Percentiles rank a stretch among this genome's conserved stretches.
These are phyloP conservation scores for Ganaspis sp. DNA, from an alignment of 1,140 invertebrate genomes.

Conservation along the genomic window DNA sequence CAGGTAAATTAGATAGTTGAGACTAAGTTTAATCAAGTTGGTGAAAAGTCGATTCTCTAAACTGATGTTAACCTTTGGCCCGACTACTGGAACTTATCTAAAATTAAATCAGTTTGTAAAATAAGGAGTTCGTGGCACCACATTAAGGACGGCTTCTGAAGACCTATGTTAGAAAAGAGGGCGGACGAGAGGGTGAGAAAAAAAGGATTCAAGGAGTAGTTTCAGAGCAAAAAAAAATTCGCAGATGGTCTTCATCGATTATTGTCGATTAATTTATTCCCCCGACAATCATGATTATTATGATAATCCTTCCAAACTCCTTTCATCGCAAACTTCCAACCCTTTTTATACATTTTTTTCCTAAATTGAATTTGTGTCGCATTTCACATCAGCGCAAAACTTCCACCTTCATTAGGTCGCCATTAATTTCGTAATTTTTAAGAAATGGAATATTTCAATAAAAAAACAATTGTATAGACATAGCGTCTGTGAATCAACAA, in stretches of 20 bases:
- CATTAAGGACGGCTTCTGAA: not conserved
- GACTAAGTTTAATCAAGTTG: slow-evolving; percentile 15
- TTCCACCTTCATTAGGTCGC: not conserved
- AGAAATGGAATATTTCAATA: too few species aligned
- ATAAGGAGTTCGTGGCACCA: slow-evolving; percentile 19
- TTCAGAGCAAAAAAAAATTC: not conserved
- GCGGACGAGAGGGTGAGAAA: not conserved
- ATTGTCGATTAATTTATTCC: not conserved
- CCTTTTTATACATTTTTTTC: not conserved
- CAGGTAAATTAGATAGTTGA: slow-evolving; percentile 2
- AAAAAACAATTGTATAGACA: too few species aligned
- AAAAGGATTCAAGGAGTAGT: not conserved
- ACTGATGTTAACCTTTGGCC: slow-evolving; percentile 11
- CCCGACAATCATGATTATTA: slow-evolving; percentile 12
- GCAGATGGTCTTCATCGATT: not conserved
- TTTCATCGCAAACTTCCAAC: not conserved
- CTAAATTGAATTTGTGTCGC: not conserved
- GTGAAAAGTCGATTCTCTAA: slow-evolving; percentile 22
- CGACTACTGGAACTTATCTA: slow-evolving; percentile 16
- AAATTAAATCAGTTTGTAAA: slow-evolving; percentile 28
- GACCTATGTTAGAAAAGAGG: not conserved
- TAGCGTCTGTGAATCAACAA: too few species aligned
- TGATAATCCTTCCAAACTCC: slow-evolving; percentile 8
- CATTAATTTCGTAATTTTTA: too few species aligned
- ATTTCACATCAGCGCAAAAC: too few species aligned